Percentiles rank a stretch among this genome's conserved stretches.
phyloP scores from a whole-genome alignment of 2,797 vertebrate genomes.

The Eupleurogrammus muticus region DNA sequence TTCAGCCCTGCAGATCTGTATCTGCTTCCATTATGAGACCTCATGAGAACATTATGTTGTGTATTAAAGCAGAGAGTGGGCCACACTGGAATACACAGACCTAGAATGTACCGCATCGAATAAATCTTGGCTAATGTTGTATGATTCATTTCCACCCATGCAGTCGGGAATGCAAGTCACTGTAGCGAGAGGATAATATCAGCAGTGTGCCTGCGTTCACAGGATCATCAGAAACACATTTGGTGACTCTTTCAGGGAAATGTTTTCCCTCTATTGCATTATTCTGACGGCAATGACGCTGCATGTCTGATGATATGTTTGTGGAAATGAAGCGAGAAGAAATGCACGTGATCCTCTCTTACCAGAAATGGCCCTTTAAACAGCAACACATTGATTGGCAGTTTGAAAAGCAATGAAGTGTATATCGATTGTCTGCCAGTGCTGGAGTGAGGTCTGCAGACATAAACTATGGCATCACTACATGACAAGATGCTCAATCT shows the following conservation, averaged over 20 bases:
- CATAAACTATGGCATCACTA: conserved; percentile 6
- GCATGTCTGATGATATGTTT: background rate
- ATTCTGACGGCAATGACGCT: conserved; percentile 19
- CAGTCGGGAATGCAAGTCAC: conserved; percentile 7
- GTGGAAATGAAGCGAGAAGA: conserved; percentile 7
- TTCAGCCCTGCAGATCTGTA: conserved; percentile 19
- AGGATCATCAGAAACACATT: conserved; percentile 44
- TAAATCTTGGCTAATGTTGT: conserved; percentile 11
- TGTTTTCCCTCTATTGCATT: conserved; percentile 25
- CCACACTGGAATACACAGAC: conserved; percentile 2
- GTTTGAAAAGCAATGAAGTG: conserved; percentile 17
- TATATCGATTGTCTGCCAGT: conserved; percentile 16
- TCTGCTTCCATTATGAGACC: conserved; percentile 17
- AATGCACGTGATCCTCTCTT: conserved; percentile 22
- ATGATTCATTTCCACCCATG: conserved; percentile 29
- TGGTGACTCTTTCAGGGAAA: conserved; percentile 4
- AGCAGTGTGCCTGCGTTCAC: conserved; percentile 26
- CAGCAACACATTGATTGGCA: conserved; percentile 20
- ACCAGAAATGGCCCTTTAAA: conserved; percentile 7
- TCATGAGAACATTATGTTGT: conserved; percentile 13
- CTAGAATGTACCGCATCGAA: conserved; percentile 33
- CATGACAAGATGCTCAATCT: conserved; percentile 28
- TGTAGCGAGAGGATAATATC: conserved; percentile 25
- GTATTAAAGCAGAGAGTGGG: background rate
- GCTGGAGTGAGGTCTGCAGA: conserved; percentile 22